phyloP scores from a whole-genome alignment of 92 coral and sea anemone species.

The Porites divaricata region DNA sequence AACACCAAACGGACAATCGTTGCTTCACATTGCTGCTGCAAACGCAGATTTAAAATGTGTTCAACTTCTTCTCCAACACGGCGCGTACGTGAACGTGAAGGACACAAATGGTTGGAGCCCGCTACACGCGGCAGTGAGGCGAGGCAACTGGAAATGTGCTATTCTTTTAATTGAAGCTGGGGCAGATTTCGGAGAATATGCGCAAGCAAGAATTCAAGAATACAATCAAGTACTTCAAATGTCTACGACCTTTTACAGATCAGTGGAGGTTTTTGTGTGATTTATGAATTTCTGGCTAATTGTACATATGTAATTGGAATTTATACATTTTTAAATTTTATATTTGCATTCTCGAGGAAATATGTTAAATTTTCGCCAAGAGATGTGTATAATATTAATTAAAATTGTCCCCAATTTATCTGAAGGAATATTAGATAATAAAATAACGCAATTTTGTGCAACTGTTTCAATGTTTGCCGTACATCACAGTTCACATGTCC shows the following conservation, averaged over 20 bases:
- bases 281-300: background rate
- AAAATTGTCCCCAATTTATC: background rate
- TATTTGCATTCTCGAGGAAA: background rate
- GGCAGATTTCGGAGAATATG: slow-evolving; percentile 83
- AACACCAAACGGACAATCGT: slow-evolving; percentile 88
- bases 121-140: slow-evolving; percentile 74
- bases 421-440: too few species aligned
- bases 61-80: slow-evolving; percentile 77
- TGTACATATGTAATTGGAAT: background rate
- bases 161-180: slow-evolving; percentile 86
- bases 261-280: slow-evolving; percentile 85
- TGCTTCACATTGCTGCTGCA: slow-evolving; percentile 84
- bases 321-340: background rate
- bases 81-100: slow-evolving; percentile 66
- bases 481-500: too few species aligned
- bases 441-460: too few species aligned
- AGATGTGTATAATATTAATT: too few species aligned
- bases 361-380: background rate
- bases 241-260: slow-evolving; percentile 74
- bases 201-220: slow-evolving; percentile 77
- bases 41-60: slow-evolving; percentile 83
- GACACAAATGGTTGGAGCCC: slow-evolving; percentile 84
- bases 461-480: too few species aligned
- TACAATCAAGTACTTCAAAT: slow-evolving; percentile 69
- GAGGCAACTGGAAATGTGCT: slow-evolving; percentile 91